phyloP scores from a whole-genome alignment of 2,797 vertebrate genomes.

The Pipistrellus pipistrellus region DNA sequence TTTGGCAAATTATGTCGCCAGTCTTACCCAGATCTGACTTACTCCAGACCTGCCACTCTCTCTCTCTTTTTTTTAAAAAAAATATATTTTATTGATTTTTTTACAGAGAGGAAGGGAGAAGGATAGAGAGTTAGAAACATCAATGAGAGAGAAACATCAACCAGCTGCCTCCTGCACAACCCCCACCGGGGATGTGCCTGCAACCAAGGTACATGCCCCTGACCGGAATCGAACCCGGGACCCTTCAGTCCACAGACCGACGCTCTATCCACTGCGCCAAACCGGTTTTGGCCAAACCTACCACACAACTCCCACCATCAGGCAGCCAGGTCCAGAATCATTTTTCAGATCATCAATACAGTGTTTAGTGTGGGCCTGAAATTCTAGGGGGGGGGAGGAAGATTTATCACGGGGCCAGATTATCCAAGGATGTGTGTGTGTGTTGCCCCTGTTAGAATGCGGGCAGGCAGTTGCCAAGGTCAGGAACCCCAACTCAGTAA shows the following conservation, averaged over 20 bases:
- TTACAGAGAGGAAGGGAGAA: too few species aligned
- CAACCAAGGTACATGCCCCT: too few species aligned
- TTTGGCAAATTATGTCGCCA: background rate
- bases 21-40: background rate
- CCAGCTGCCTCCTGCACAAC: too few species aligned
- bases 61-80: too few species aligned
- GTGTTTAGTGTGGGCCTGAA: background rate
- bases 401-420: fast-evolving
- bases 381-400: background rate
- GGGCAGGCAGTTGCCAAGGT: background rate
- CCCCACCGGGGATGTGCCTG: too few species aligned
- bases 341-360: background rate
- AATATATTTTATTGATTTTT: too few species aligned
- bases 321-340: background rate
- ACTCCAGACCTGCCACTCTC: background rate
- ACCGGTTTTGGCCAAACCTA: too few species aligned
- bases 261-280: too few species aligned
- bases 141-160: too few species aligned
- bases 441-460: background rate
- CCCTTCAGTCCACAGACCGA: too few species aligned
- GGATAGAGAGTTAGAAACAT: too few species aligned
- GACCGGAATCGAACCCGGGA: too few species aligned
- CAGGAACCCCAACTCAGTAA: background rate
- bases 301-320: background rate
- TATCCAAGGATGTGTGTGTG: background rate